Evolutionary conservation across 2,113 vertebrate species (phyloP).

Genomic region (Limanda limanda): DNA sequence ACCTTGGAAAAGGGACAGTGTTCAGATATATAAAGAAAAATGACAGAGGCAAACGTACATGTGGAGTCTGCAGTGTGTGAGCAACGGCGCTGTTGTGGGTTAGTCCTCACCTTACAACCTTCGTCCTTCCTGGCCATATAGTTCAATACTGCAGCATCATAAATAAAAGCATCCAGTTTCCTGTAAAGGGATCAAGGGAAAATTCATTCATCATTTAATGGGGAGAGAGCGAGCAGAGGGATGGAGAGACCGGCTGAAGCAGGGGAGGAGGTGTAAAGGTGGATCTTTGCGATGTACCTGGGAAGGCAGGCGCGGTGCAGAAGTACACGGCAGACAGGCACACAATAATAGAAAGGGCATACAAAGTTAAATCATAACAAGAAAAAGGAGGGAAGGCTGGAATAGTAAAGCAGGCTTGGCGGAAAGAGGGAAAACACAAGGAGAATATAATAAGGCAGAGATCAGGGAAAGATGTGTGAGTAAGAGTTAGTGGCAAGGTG

Average conservation of each 20-base stretch:
- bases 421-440: conserved; percentile 66
- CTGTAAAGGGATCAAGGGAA: conserved; percentile 77
- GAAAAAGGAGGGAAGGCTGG: conserved; percentile 44
- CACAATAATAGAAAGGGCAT: conserved; percentile 51
- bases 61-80: neutral
- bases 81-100: neutral
- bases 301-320: conserved; percentile 44
- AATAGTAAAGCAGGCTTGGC: conserved; percentile 59
- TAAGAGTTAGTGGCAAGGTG: conserved; percentile 51
- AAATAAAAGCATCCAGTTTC: conserved; percentile 95
- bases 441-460: conserved; percentile 71
- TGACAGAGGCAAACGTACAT: neutral
- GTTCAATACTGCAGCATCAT: conserved; percentile 93
- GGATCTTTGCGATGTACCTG: conserved; percentile 32
- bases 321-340: conserved; percentile 36
- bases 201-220: conserved; percentile 72
- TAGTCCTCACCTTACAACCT: conserved; percentile 91
- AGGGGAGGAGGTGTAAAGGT: conserved; percentile 48
- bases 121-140: conserved; percentile 96
- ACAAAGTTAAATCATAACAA: conserved; percentile 71
- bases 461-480: conserved; percentile 66
- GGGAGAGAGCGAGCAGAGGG: conserved; percentile 29
- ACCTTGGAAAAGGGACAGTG: conserved; percentile 74
- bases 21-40: conserved; percentile 21
- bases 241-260: conserved; percentile 46